Base-by-base conservation (phyloP, 2,888 invertebrate genomes). In the Zaprionus lineosus region DNA sequence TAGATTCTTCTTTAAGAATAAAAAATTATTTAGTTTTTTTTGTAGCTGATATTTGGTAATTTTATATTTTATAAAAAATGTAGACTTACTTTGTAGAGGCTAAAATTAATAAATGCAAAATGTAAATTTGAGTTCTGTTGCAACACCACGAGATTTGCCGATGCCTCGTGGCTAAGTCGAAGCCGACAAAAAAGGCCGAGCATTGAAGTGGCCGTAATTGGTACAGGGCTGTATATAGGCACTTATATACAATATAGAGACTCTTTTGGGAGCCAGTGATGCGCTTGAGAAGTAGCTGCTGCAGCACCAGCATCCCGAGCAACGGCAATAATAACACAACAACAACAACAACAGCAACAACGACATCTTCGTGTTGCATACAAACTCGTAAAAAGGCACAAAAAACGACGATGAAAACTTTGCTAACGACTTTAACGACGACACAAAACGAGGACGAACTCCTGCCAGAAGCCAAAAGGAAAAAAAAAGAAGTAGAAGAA, bases 371-470 rank as follows among this genome's bases (percentile, higher is more conserved):
- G 78, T 58, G 74, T 52, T 68, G 75, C 62, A 82, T 53, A 61
- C 58, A 83, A 69, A 72, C 66, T 62, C 79, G 70, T 83, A 72
- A 83, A 73, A 74, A 74, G 77, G 64, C 72, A 34, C 64, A 73
- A 74, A 81, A 63, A 84, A 65, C 69, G 72, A 73, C 64, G 63
- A 70, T 61, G 78, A 61, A 75, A 73, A 63, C 57, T 78, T 78
- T 59, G 64, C 63, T 84, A 84, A 84, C 84, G 82, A 82, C 82
- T 71, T 81, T 71, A 81, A 70, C 77, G 78, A 68, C 56, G 63
- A 52, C 41, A 39, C 33, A 47, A 56, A 69, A 59, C 65, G 65
- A 56, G 43, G 11, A 40, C 67, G 56, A 69, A 70, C 64, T 44
- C 21, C 57, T 43, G 21, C 24, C n/a, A n/a, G n/a, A n/a, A n/a